Percentiles rank a stretch among this genome's conserved stretches.
Conservation (phyloP, 2,888 invertebrate genomes). For the Polia nebulosa region DNA sequence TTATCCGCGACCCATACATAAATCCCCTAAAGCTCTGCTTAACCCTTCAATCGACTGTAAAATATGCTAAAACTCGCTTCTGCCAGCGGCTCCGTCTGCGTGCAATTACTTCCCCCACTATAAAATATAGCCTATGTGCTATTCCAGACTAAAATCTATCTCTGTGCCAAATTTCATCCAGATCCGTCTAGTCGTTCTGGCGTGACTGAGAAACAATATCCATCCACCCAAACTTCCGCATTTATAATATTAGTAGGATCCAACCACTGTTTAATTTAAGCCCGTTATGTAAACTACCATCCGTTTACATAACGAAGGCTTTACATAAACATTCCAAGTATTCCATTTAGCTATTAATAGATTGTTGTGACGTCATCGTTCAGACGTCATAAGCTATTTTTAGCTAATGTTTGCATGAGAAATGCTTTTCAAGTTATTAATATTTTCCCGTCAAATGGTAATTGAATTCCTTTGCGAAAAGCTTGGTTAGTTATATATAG, state of each 20-base stretch:
- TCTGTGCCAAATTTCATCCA: no score
- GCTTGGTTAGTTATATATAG: neutral
- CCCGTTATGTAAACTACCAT: neutral
- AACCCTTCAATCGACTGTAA: neutral
- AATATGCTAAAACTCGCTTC: constrained; percentile 2
- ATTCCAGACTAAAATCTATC: no score
- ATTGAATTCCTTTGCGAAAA: constrained; percentile 20
- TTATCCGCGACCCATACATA: no score
- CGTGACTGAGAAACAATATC: no score
- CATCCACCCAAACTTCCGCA: no score
- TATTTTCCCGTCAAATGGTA: constrained; percentile 6
- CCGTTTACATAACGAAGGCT: neutral
- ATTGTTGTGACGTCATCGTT: constrained; percentile 37
- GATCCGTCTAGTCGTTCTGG: no score
- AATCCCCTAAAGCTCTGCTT: neutral
- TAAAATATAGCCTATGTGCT: no score
- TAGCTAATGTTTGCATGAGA: constrained; percentile 22
- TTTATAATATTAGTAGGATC: no score
- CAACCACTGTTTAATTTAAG: no score
- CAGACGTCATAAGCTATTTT: constrained; percentile 43
- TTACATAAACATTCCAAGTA: constrained; percentile 15
- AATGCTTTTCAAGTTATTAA: constrained; percentile 25
- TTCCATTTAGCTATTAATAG: constrained; percentile 4
- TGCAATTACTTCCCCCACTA: no score
- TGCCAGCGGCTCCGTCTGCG: no score